A percentile compares a stretch with the other conserved stretches of the same genome.
phyloP scores from a whole-genome alignment of 2,113 vertebrate species.

The Pluvialis apricaria region DNA sequence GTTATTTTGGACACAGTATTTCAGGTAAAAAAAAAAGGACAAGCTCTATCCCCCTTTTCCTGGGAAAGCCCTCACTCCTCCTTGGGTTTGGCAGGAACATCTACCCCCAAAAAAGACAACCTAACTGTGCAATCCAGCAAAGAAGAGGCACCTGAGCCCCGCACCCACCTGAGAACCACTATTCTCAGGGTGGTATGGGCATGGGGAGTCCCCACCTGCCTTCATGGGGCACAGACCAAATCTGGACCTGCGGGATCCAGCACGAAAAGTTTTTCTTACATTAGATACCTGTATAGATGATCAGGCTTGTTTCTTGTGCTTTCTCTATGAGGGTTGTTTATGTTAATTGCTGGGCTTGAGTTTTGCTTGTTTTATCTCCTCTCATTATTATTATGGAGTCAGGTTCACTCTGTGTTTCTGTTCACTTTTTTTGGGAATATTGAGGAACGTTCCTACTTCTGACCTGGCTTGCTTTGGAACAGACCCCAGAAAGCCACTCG shows the following conservation, averaged over 20 bases:
- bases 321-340: neutral
- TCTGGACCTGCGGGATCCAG: neutral
- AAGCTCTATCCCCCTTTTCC: neutral
- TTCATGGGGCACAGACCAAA: neutral
- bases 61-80: neutral
- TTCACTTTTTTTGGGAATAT: rapidly evolving
- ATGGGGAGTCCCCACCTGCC: neutral
- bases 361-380: neutral
- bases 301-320: neutral
- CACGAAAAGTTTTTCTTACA: neutral
- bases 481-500: rapidly evolving
- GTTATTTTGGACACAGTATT: neutral
- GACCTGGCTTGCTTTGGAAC: neutral
- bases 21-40: neutral
- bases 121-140: neutral
- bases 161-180: rapidly evolving
- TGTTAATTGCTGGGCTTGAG: neutral
- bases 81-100: neutral
- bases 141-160: neutral
- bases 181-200: neutral
- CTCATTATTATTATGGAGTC: neutral
- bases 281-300: neutral
- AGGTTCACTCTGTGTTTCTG: neutral
- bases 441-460: neutral
- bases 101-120: neutral